These are phyloP conservation scores for Drosophila fungiperda DNA, from an alignment of 2,888 invertebrate genomes.

Conservation along the genomic window DNA sequence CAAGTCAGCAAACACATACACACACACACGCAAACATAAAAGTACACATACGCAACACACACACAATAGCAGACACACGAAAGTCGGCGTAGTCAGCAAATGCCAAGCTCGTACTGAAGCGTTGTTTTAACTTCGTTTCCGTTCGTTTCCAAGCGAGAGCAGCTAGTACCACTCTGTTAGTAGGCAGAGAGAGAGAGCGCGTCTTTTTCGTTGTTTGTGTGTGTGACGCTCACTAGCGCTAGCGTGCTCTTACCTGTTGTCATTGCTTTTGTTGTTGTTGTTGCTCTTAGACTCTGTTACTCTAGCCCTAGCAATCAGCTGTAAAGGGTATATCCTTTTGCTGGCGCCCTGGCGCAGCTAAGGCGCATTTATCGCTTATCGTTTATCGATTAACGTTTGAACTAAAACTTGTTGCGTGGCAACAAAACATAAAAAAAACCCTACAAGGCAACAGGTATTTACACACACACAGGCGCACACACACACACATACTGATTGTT, in stretches of 20 bases:
- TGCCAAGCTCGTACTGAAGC: slow-evolving; percentile 81
- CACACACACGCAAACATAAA: slow-evolving; percentile 17
- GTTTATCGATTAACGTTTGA: slow-evolving; percentile 43
- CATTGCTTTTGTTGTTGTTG: slow-evolving; percentile 39
- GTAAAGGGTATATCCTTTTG: slow-evolving; percentile 44
- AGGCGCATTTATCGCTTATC: slow-evolving; percentile 28
- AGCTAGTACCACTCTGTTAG: slow-evolving; percentile 2
- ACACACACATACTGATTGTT: neutral
- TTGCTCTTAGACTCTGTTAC: slow-evolving; percentile 30
- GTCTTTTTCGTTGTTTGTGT: neutral
- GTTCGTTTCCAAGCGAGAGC: slow-evolving; percentile 63
- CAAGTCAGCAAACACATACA: slow-evolving; percentile 21
- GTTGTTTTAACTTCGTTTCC: slow-evolving; percentile 68
- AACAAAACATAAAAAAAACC: slow-evolving; percentile 9
- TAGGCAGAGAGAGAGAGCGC: slow-evolving; percentile 1
- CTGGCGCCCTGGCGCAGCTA: slow-evolving; percentile 32
- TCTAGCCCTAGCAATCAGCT: slow-evolving; percentile 47
- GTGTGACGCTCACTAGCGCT: slow-evolving; percentile 22
- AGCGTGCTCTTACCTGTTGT: slow-evolving; percentile 15
- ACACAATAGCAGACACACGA: slow-evolving; percentile 25
- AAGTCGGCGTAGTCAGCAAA: slow-evolving; percentile 74
- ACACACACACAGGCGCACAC: slow-evolving; percentile 10
- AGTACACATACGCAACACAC: slow-evolving; percentile 4
- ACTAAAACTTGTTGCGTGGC: slow-evolving; percentile 60
- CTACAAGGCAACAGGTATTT: slow-evolving; percentile 51